These are phyloP conservation scores for Hyposoter didymator DNA, from an alignment of 2,888 invertebrate genomes.

Conservation along the genomic window DNA sequence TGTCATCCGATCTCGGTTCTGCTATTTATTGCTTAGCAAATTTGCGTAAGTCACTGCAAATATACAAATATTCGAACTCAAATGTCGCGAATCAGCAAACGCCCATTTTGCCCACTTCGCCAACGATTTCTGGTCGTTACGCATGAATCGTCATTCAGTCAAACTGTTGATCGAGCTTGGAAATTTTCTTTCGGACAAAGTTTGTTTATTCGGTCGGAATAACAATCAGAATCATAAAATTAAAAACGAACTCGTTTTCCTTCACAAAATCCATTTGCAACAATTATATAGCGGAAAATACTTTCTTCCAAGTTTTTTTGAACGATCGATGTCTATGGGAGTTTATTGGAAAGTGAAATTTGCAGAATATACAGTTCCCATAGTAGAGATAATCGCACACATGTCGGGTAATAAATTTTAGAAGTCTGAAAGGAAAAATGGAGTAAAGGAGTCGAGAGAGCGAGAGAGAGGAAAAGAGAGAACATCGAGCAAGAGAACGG, in stretches of 20 bases:
- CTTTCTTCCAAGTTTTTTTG: neutral
- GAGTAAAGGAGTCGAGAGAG: neutral
- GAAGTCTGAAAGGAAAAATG: neutral
- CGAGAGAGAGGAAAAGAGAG: neutral
- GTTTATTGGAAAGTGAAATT: conserved; percentile 4
- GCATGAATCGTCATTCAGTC: conserved; percentile 12
- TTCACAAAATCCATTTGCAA: neutral
- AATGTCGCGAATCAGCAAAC: neutral
- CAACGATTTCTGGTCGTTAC: neutral
- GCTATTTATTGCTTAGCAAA: conserved; percentile 42
- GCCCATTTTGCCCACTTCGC: neutral
- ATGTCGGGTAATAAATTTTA: conserved; percentile 27
- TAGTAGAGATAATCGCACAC: conserved; percentile 18
- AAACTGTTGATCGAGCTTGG: neutral
- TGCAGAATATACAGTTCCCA: conserved; percentile 4
- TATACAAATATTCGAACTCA: neutral
- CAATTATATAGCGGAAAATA: neutral
- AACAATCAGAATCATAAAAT: neutral
- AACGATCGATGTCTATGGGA: neutral
- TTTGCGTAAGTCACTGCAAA: conserved; percentile 29
- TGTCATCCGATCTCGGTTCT: neutral
- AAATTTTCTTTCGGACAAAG: neutral
- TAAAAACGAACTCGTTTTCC: neutral
- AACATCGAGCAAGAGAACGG: conserved; percentile 7
- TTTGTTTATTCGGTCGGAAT: too few relatives aligned